Percentiles rank a stretch among this genome's conserved stretches.
Conservation (phyloP, 2,113 vertebrate genomes). For the Typhlomys cinereus region DNA sequence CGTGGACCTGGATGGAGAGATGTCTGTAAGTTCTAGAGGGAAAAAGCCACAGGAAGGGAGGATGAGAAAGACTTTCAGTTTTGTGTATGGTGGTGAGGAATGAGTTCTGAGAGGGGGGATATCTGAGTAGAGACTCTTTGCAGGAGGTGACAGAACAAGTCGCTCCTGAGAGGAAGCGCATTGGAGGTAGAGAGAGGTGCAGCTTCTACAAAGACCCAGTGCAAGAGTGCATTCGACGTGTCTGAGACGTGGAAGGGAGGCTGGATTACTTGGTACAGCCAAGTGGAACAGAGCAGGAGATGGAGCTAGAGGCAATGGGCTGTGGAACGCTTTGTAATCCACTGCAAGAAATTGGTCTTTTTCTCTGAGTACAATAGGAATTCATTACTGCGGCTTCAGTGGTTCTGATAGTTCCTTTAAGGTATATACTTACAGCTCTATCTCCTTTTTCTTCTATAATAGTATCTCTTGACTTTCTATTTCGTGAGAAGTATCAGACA, state of each 20-base stretch:
- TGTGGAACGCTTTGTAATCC: neutral
- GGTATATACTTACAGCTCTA: neutral
- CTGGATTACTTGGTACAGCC: neutral
- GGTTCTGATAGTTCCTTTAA: neutral
- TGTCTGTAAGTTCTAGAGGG: neutral
- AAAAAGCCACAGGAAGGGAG: neutral
- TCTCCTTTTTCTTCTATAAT: neutral
- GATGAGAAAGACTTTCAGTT: neutral
- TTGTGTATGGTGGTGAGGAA: neutral
- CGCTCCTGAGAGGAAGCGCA: neutral
- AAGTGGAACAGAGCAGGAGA: neutral
- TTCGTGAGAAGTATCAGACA: neutral
- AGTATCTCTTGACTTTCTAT: neutral
- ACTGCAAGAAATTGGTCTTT: neutral
- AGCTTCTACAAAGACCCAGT: neutral
- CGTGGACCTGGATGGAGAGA: neutral
- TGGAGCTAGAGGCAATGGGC: neutral
- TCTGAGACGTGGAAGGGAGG: neutral
- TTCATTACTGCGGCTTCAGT: neutral
- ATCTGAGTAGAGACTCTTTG: neutral
- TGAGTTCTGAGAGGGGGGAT: neutral
- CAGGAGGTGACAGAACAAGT: neutral
- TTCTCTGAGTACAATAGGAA: neutral
- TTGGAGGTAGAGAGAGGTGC: neutral
- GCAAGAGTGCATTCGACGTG: fast-evolving